A percentile compares a stretch with the other conserved stretches of the same genome.
Evolutionary conservation across 1,140 invertebrate species (phyloP).

Genomic region (Pogonognathellus flavescens): DNA sequence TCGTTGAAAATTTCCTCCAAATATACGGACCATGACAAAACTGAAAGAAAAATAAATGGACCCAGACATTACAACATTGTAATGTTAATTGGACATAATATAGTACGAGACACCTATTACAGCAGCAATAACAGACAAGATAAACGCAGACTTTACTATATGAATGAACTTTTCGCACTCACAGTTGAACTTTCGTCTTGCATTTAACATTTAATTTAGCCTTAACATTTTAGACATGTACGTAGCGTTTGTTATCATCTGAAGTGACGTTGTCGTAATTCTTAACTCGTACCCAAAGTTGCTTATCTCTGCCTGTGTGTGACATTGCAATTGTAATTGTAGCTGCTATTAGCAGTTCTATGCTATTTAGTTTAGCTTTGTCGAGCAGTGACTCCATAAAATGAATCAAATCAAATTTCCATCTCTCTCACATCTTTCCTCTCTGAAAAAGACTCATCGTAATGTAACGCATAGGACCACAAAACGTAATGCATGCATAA

Average conservation of each 20-base stretch:
- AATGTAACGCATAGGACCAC: conserved; percentile 3
- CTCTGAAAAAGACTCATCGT: background rate
- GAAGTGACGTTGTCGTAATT: background rate
- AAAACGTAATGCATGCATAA: conserved; percentile 39
- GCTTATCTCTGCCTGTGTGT: conserved; percentile 4
- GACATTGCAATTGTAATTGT: conserved; percentile 34
- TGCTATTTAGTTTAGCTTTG: background rate
- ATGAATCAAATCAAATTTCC: conserved; percentile 31
- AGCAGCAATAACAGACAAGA: too few species aligned
- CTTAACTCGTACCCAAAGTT: background rate
- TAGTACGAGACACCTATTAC: too few species aligned
- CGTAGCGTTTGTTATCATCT: background rate
- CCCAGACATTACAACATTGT: too few species aligned
- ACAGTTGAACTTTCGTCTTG: background rate
- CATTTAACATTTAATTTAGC: background rate
- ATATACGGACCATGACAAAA: too few species aligned
- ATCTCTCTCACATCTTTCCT: conserved; percentile 36
- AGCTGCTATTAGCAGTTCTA: conserved; percentile 1
- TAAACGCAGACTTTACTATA: too few species aligned
- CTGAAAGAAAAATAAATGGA: too few species aligned
- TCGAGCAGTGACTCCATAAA: background rate
- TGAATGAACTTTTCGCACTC: background rate
- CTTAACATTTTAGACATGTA: background rate
- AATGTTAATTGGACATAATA: too few species aligned
- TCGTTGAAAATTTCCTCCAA: too few species aligned